Evolutionary conservation across 2,797 vertebrate genomes (phyloP).

Genomic region (Poeciliopsis gracilis): DNA sequence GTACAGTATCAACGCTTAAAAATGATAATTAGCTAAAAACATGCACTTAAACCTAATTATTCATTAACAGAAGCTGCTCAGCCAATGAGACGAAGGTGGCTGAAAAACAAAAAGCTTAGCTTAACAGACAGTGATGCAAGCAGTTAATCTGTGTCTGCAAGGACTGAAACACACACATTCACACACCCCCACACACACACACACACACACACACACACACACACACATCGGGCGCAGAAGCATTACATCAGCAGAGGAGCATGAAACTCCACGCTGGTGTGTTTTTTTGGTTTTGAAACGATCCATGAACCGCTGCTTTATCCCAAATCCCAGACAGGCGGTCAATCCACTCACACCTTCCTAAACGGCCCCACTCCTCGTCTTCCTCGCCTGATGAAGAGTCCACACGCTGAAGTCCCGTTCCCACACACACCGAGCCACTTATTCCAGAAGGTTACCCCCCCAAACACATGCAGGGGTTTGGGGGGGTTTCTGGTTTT

Average conservation of each 20-base stretch:
- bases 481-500: not conserved
- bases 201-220: not conserved
- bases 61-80: not conserved
- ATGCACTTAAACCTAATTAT: not conserved
- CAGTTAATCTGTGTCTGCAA: constrained; percentile 4
- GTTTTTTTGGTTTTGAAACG: constrained; percentile 56
- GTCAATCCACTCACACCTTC: constrained; percentile 45
- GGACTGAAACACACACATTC: constrained; percentile 1
- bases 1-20: not conserved
- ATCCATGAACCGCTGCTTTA: constrained; percentile 55
- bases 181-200: not conserved
- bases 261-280: constrained; percentile 63
- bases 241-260: constrained; percentile 67
- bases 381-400: constrained; percentile 55
- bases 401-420: constrained; percentile 20
- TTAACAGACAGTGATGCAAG: not conserved
- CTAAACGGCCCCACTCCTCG: constrained; percentile 25
- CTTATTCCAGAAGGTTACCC: not conserved
- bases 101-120: not conserved
- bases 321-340: constrained; percentile 42
- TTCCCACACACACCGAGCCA: constrained; percentile 51
- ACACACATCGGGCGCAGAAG: constrained; percentile 10
- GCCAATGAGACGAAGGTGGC: not conserved
- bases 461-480: not conserved
- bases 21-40: constrained; percentile 13